These are phyloP conservation scores for Phasia obesa DNA, from an alignment of 2,888 invertebrate genomes.

Conservation along the genomic window DNA sequence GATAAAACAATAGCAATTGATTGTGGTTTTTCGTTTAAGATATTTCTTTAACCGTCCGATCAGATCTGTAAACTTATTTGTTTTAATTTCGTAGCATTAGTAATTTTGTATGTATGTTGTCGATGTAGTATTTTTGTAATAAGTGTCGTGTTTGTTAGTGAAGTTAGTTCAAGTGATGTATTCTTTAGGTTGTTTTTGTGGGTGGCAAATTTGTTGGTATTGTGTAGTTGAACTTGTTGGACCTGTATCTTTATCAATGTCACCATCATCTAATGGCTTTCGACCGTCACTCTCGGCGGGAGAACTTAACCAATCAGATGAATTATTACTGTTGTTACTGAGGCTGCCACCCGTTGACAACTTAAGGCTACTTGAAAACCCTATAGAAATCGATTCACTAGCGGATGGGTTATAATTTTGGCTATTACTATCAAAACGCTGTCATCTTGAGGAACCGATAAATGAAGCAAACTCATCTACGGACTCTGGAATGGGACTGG, in stretches of 20 bases:
- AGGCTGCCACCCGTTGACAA: conserved; percentile 73
- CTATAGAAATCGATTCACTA: conserved; percentile 78
- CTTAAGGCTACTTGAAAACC: conserved; percentile 79
- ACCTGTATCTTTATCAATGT: conserved; percentile 37
- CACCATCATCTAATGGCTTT: conserved; percentile 30
- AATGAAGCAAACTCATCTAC: conserved; percentile 78
- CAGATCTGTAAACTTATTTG: conserved; percentile 39
- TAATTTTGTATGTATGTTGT: no score
- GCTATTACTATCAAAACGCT: conserved; percentile 76
- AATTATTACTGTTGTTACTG: conserved; percentile 72
- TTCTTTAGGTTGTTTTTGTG: conserved; percentile 72
- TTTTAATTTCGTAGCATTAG: conserved; percentile 10
- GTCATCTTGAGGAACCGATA: conserved; percentile 78
- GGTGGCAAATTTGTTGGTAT: conserved; percentile 50
- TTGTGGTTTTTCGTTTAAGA: background rate
- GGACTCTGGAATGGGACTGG: conserved; percentile 78
- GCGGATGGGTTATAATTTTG: conserved; percentile 76
- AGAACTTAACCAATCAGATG: conserved; percentile 77
- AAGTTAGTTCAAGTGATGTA: conserved; percentile 77
- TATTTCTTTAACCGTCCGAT: conserved; percentile 2
- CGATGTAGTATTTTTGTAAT: conserved; percentile 21
- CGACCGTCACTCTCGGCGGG: conserved; percentile 44
- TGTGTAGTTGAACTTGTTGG: conserved; percentile 42
- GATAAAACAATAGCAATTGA: conserved; percentile 15
- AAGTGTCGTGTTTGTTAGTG: conserved; percentile 39